A percentile compares a stretch with the other conserved stretches of the same genome.
These are phyloP conservation scores for Bembecia ichneumoniformis DNA, from an alignment of 2,888 invertebrate genomes.

Conservation along the genomic window DNA sequence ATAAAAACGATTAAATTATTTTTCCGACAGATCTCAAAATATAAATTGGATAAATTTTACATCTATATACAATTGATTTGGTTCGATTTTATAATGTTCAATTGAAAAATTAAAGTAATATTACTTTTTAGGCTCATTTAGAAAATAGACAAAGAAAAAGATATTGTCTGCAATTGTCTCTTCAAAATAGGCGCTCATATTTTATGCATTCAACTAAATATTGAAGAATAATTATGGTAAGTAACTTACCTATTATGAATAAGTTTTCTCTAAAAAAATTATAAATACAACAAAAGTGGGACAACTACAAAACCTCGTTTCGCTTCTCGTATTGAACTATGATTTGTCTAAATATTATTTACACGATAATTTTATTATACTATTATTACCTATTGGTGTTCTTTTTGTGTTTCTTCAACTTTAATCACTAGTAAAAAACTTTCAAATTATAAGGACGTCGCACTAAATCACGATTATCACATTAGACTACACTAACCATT, in stretches of 20 bases:
- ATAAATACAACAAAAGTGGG: conserved; percentile 1
- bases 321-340: conserved; percentile 21
- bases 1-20: conserved; percentile 26
- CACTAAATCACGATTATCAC: conserved; percentile 38
- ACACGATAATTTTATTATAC: conserved; percentile 18
- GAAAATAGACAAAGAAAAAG: no score
- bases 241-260: no score
- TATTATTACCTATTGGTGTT: conserved; percentile 60
- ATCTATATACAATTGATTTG: no score
- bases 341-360: conserved; percentile 15
- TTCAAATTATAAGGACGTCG: conserved; percentile 62
- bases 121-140: no score
- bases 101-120: no score
- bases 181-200: no score
- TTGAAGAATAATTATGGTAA: no score
- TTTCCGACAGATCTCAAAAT: conserved; percentile 13
- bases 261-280: no score
- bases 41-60: conserved; percentile 15
- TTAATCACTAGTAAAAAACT: conserved; percentile 49
- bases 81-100: no score
- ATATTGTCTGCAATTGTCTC: no score
- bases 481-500: neutral
- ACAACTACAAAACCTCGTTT: conserved; percentile 3
- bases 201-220: no score
- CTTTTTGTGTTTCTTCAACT: conserved; percentile 56